Evolutionary conservation across 2,113 vertebrate genomes (phyloP).

Genomic region (Lophotis ruficrista): DNA sequence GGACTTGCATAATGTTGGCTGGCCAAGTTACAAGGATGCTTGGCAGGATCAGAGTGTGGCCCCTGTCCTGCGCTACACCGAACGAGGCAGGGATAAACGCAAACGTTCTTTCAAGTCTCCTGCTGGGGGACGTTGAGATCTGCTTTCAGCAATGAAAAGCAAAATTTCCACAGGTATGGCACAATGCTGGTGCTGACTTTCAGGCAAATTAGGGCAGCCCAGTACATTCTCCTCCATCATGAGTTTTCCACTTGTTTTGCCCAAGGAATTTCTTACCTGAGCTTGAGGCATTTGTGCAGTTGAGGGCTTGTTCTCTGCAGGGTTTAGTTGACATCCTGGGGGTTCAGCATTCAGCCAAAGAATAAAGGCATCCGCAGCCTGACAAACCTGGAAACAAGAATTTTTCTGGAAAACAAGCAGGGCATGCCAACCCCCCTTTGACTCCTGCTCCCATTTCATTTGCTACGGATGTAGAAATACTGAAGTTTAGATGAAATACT

Average conservation of each 20-base stretch:
- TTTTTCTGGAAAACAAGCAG: neutral
- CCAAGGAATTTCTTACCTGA: neutral
- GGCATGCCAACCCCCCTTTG: neutral
- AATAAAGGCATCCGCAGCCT: neutral
- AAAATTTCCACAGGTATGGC: neutral
- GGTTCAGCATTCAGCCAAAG: neutral
- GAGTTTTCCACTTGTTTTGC: neutral
- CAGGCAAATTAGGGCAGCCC: neutral
- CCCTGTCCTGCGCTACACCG: neutral
- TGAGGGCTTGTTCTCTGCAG: neutral
- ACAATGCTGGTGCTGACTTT: neutral
- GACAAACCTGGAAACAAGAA: neutral
- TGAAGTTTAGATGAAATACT: neutral
- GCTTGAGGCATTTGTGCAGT: neutral
- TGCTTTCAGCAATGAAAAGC: neutral
- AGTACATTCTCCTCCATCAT: neutral
- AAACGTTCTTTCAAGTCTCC: neutral
- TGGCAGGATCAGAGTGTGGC: neutral
- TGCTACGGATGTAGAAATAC: neutral
- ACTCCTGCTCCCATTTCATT: neutral
- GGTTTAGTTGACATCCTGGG: neutral
- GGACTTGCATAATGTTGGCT: neutral
- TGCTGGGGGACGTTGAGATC: neutral
- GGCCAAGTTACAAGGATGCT: neutral
- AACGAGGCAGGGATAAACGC: accelerated